phyloP scores from a whole-genome alignment of 2,797 vertebrate genomes.

The Pangasius sanitwongsei region DNA sequence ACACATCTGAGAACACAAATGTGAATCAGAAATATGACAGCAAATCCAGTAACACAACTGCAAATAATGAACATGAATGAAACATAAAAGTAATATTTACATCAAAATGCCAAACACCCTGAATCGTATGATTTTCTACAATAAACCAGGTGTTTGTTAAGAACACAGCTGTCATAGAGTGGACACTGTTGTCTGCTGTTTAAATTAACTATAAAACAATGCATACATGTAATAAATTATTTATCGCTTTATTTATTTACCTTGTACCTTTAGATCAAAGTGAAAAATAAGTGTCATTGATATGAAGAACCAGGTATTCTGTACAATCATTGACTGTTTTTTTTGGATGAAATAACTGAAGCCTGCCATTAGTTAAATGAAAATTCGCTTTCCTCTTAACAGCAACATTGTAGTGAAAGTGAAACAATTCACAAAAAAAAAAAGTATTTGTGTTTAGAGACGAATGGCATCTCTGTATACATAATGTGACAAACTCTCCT shows the following conservation, averaged over 20 bases:
- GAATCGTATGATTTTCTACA: slow-evolving; percentile 1
- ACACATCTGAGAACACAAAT: neutral
- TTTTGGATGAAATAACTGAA: neutral
- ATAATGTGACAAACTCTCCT: neutral
- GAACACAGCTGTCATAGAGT: neutral
- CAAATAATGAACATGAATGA: neutral
- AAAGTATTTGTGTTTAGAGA: neutral
- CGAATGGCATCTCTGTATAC: neutral
- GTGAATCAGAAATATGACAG: neutral
- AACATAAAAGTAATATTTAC: neutral
- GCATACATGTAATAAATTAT: neutral
- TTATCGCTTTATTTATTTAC: neutral
- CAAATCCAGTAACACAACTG: neutral
- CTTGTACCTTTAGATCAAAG: neutral
- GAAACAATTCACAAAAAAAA: neutral
- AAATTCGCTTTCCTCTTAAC: neutral
- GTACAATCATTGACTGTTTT: neutral
- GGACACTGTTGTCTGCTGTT: neutral
- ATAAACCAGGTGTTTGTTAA: neutral
- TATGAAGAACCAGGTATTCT: neutral
- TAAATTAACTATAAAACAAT: neutral
- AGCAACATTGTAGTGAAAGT: neutral
- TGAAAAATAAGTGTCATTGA: neutral
- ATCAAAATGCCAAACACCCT: neutral
- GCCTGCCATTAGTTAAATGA: neutral